These are phyloP conservation scores for Hydrotaea diabolus DNA, from an alignment of 2,888 invertebrate genomes.

Conservation along the genomic window DNA sequence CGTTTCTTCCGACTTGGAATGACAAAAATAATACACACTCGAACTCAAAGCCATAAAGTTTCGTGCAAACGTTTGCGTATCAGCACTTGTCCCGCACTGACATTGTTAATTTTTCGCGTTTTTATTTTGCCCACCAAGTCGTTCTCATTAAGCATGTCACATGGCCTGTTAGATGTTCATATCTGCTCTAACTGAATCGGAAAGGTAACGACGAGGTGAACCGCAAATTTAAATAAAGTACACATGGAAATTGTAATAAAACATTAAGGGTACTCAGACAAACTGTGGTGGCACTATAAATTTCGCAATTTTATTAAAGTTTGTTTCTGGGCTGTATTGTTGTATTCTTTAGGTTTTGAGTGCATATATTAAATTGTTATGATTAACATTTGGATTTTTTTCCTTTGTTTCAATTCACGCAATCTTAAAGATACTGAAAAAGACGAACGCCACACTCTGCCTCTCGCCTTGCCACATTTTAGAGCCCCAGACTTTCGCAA, in stretches of 20 bases:
- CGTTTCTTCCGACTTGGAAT: no score
- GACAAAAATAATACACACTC: no score
- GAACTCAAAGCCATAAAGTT: no score
- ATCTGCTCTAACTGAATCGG: background rate
- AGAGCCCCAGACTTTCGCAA: background rate
- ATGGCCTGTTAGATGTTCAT: slow-evolving; percentile 3
- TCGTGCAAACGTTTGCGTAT: background rate
- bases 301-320: slow-evolving; percentile 52
- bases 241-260: slow-evolving; percentile 14
- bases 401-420: slow-evolving; percentile 48
- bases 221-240: slow-evolving; percentile 46
- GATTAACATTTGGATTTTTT: slow-evolving; percentile 33
- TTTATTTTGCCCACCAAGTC: no score
- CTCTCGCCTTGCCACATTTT: background rate
- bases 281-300: slow-evolving; percentile 53
- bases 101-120: no score
- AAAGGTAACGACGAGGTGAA: background rate
- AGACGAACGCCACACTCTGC: no score
- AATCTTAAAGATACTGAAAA: slow-evolving; percentile 36
- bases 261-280: background rate
- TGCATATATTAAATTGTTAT: slow-evolving; percentile 53
- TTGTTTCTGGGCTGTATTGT: no score
- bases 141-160: slow-evolving; percentile 50
- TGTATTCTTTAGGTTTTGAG: background rate
- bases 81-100: background rate